Base-by-base conservation (phyloP, 2,113 vertebrate genomes). In the Mustela nigripes region DNA sequence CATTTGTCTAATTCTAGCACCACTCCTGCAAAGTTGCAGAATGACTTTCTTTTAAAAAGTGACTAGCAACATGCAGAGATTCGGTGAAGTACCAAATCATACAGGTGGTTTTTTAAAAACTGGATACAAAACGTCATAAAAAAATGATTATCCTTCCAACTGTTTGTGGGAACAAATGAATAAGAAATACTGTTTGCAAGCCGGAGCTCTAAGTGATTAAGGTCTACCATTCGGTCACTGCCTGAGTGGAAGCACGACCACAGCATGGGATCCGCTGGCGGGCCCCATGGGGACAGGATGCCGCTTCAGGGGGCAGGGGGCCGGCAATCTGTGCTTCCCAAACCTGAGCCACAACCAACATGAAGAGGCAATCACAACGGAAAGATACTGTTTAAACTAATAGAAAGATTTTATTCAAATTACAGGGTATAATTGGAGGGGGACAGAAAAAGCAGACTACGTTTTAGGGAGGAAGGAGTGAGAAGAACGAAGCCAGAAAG, bases 211-310 rank as follows among this genome's bases (percentile, higher is more conserved):
- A 69, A 45, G 0, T 6, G 26, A 39, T 5, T 16, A 62, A 33
- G 56, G 4, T 21, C 16, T 5, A 11, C 28, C 3, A 3, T 7
- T 6, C 0, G 15, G 60, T 28, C 24, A 39, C 11, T 14, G 12
- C 80, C 76, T 36, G 39, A 42, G 21, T 4, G 2, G 28, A 19
- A 83, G 42, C 1, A 11, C 1, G 1, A 71, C 9, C 45, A 48
- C 3, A 5, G 1, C 0, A 0, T 2, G 24, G 19, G 24, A 36
- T 45, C 3, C 1, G 1, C 16, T 5, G 6, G 36, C 15, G 3
- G 42, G 48, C 21, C 69, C 28, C 39, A 48, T 50, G 67, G 58
- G 3, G 45, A 88, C 96, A 80, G 2, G 42, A 19, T 11, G 79
- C 11, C 92, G 48, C 62, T 5, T 14, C 15, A 21, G 50, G 71